Percentiles rank a stretch among this genome's conserved stretches.
phyloP scores from a whole-genome alignment of 2,888 invertebrate genomes.

The Nomada flava region DNA sequence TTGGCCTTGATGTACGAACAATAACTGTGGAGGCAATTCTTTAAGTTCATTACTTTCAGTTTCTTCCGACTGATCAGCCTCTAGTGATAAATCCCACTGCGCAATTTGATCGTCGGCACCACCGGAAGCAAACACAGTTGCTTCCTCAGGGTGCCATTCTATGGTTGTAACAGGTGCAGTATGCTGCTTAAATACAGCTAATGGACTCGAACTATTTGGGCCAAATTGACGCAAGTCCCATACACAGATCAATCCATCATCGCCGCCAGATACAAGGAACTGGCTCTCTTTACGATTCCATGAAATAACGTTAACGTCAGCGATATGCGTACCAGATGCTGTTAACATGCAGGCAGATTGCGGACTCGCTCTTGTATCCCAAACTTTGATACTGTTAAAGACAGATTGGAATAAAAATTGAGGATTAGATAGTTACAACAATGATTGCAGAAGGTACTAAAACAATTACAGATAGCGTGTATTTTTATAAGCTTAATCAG shows the following conservation, averaged over 20 bases:
- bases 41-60: constrained; percentile 81
- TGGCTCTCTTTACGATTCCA: constrained; percentile 96
- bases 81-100: constrained; percentile 98
- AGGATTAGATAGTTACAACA: not conserved
- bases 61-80: constrained; percentile 89
- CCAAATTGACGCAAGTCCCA: constrained; percentile 97
- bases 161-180: constrained; percentile 96
- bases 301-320: constrained; percentile 98
- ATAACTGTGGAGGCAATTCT: constrained; percentile 95
- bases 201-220: constrained; percentile 88
- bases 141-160: constrained; percentile 98
- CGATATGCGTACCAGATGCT: constrained; percentile 93
- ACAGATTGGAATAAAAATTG: not conserved
- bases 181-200: constrained; percentile 98
- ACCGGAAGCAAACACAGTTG: constrained; percentile 96
- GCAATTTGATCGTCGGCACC: constrained; percentile 98
- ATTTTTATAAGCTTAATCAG: not conserved
- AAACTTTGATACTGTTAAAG: constrained; percentile 91
- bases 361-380: constrained; percentile 96
- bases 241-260: constrained; percentile 96
- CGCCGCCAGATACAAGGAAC: constrained; percentile 90
- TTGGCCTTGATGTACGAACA: constrained; percentile 99
- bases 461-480: too few relatives aligned
- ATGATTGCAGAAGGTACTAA: not conserved
- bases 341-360: constrained; percentile 96